These are phyloP conservation scores for Saturnia pavonia DNA, from an alignment of 2,888 invertebrate species.

Conservation along the genomic window DNA sequence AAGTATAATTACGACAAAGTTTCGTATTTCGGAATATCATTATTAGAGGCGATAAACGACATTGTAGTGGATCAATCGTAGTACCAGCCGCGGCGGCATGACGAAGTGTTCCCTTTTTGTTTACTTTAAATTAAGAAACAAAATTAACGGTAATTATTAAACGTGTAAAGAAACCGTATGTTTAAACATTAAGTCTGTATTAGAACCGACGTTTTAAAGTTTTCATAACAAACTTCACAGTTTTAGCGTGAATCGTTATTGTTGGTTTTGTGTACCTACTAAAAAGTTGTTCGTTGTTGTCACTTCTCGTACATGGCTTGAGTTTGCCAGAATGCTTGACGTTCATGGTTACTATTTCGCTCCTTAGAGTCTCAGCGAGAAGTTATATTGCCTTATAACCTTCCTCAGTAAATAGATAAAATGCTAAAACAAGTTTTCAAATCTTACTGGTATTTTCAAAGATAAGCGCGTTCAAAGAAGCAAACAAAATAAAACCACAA, in stretches of 20 bases:
- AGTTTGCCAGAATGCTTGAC: too few relatives aligned
- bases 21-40: constrained; percentile 34
- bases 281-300: too few relatives aligned
- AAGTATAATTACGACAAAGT: background rate
- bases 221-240: background rate
- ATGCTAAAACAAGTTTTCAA: too few relatives aligned
- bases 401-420: too few relatives aligned
- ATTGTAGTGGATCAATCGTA: constrained; percentile 33
- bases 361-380: too few relatives aligned
- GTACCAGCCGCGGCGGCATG: constrained; percentile 23
- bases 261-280: background rate
- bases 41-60: constrained; percentile 30
- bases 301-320: too few relatives aligned
- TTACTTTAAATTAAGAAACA: constrained; percentile 42
- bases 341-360: too few relatives aligned
- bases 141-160: constrained; percentile 29
- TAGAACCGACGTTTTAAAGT: background rate
- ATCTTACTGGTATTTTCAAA: too few relatives aligned
- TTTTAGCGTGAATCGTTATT: background rate
- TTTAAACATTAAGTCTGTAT: constrained; percentile 4
- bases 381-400: too few relatives aligned
- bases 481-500: too few relatives aligned
- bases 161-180: background rate
- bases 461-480: too few relatives aligned
- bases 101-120: constrained; percentile 34